These are phyloP conservation scores for Tinea pellionella DNA, from an alignment of 2,888 invertebrate genomes.

Conservation along the genomic window DNA sequence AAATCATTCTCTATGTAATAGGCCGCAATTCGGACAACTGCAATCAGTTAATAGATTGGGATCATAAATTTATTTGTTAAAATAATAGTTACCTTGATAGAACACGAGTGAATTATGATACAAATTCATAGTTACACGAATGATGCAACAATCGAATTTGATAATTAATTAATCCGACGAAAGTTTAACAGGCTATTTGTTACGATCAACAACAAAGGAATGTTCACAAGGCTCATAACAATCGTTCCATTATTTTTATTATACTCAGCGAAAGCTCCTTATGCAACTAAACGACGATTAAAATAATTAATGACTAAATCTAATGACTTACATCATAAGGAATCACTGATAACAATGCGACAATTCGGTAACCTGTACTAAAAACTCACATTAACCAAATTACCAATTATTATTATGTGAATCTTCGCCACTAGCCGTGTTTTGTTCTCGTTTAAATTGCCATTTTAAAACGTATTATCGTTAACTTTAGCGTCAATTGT, in stretches of 20 bases:
- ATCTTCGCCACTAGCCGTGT: not conserved
- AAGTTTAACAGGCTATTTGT: constrained; percentile 35
- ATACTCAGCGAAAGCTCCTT: constrained; percentile 49
- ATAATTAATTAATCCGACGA: constrained; percentile 33
- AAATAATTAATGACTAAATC: constrained; percentile 55
- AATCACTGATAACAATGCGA: constrained; percentile 24
- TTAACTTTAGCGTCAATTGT: not conserved
- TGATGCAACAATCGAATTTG: constrained; percentile 21
- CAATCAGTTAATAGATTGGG: not conserved
- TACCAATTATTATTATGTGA: constrained; percentile 7
- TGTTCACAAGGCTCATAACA: constrained; percentile 46
- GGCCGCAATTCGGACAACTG: not conserved
- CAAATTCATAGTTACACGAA: not conserved
- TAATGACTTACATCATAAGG: constrained; percentile 47
- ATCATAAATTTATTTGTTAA: not conserved
- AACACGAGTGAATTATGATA: constrained; percentile 1
- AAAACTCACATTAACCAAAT: constrained; percentile 24
- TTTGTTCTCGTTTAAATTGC: constrained; percentile 1
- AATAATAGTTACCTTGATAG: not conserved
- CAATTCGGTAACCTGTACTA: constrained; percentile 16
- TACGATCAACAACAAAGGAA: constrained; percentile 45
- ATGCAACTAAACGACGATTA: constrained; percentile 50
- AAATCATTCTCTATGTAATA: no score
- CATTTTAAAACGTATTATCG: not conserved
- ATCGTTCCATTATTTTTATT: constrained; percentile 62